Percentiles rank a stretch among this genome's conserved stretches.
phyloP scores from a whole-genome alignment of 2,888 invertebrate genomes.

The Xiphydria camelus region DNA sequence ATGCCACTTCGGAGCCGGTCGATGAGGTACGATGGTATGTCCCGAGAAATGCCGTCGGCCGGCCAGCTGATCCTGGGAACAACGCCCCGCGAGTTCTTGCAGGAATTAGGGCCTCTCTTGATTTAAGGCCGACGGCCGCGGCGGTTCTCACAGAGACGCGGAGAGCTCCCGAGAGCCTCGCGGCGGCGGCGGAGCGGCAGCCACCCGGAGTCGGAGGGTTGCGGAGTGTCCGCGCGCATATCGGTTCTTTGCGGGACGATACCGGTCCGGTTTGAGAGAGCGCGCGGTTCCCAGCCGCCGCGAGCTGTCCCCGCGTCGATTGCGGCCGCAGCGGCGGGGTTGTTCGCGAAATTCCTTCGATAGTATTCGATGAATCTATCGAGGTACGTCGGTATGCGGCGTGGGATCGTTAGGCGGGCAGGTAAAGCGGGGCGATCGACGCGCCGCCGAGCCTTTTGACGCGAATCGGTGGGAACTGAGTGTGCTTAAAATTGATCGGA shows the following conservation, averaged over 20 bases:
- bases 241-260: constrained; percentile 24
- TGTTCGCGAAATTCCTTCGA: constrained; percentile 56
- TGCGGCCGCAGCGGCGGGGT: constrained; percentile 51
- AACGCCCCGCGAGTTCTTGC: constrained; percentile 53
- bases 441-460: no score
- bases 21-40: constrained; percentile 52
- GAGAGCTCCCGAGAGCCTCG: neutral
- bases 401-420: constrained; percentile 13
- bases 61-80: constrained; percentile 58
- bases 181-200: neutral
- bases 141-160: constrained; percentile 46
- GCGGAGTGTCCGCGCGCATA: constrained; percentile 24
- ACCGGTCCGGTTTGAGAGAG: constrained; percentile 42
- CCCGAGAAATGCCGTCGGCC: constrained; percentile 52
- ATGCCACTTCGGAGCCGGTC: constrained; percentile 46
- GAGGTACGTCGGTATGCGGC: constrained; percentile 48
- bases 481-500: no score
- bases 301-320: no score
- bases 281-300: constrained; percentile 44
- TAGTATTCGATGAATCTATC: constrained; percentile 59
- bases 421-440: neutral
- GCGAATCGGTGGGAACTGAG: no score
- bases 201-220: neutral
- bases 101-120: constrained; percentile 54
- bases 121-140: constrained; percentile 49